These are phyloP conservation scores for Ichneumoninae sp. DNA, from an alignment of 2,888 invertebrate genomes.

Conservation along the genomic window DNA sequence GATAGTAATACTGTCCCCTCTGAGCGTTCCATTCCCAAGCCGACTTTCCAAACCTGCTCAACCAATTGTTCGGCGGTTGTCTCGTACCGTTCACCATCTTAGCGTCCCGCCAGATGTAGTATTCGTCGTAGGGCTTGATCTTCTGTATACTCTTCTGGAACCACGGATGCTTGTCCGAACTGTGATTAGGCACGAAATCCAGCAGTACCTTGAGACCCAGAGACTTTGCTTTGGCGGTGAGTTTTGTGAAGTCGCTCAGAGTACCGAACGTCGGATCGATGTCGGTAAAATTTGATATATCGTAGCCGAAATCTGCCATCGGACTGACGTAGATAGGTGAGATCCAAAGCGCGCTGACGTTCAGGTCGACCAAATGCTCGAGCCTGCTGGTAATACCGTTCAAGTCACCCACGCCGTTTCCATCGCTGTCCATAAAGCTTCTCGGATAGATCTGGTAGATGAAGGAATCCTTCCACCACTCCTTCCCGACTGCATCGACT, in stretches of 20 bases:
- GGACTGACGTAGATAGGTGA: constrained; percentile 90
- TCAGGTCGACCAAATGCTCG: constrained; percentile 86
- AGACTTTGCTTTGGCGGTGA: constrained; percentile 41
- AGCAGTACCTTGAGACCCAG: constrained; percentile 85
- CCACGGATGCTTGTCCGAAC: constrained; percentile 92
- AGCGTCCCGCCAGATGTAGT: constrained; percentile 91
- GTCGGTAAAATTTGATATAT: constrained; percentile 86
- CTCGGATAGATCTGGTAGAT: constrained; percentile 94
- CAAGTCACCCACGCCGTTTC: constrained; percentile 83
- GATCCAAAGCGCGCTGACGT: constrained; percentile 88
- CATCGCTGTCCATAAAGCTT: constrained; percentile 92
- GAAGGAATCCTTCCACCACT: constrained; percentile 94
- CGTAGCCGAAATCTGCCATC: constrained; percentile 89
- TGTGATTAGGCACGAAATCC: constrained; percentile 87
- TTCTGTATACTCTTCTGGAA: constrained; percentile 89
- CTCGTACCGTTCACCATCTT: constrained; percentile 76
- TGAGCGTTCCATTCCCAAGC: constrained; percentile 87
- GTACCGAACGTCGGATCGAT: constrained; percentile 87
- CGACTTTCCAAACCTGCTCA: constrained; percentile 83
- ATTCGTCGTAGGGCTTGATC: constrained; percentile 89
- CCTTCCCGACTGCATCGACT: constrained; percentile 72
- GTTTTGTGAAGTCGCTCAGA: constrained; percentile 85
- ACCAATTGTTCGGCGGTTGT: constrained; percentile 84
- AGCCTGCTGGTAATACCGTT: constrained; percentile 83
- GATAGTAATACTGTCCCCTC: constrained; percentile 87